Percentiles rank a stretch among this genome's conserved stretches.
These are phyloP conservation scores for Argyra leucocephala DNA, from an alignment of 2,888 invertebrate species.

Conservation along the genomic window DNA sequence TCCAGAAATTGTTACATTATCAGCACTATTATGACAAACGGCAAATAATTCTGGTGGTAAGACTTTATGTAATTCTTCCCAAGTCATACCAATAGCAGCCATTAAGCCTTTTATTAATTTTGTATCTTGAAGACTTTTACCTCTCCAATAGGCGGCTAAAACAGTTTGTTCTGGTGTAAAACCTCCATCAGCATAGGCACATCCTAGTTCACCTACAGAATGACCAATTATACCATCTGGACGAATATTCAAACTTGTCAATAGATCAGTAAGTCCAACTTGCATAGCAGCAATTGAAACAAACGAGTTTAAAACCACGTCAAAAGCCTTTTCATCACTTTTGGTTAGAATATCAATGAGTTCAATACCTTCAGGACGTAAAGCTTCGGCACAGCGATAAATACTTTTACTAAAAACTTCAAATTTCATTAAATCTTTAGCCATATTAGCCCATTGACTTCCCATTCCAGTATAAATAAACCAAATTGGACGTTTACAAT, in stretches of 20 bases:
- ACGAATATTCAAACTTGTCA: slow-evolving; percentile 62
- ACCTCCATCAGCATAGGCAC: slow-evolving; percentile 93
- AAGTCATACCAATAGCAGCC: slow-evolving; percentile 86
- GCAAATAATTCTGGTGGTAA: slow-evolving; percentile 72
- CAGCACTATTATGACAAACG: slow-evolving; percentile 90
- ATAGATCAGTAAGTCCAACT: slow-evolving; percentile 86
- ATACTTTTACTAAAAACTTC: slow-evolving; percentile 74
- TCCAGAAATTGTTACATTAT: slow-evolving; percentile 91
- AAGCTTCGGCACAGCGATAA: slow-evolving; percentile 61
- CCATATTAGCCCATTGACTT: slow-evolving; percentile 96
- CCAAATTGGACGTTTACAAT: slow-evolving; percentile 76
- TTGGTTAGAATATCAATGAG: slow-evolving; percentile 70
- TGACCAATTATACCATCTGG: slow-evolving; percentile 96
- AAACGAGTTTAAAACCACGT: slow-evolving; percentile 82
- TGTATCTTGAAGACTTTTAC: slow-evolving; percentile 70
- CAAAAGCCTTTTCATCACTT: slow-evolving; percentile 66
- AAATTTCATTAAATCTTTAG: slow-evolving; percentile 69
- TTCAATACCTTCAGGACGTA: slow-evolving; percentile 72
- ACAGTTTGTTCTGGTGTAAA: slow-evolving; percentile 91
- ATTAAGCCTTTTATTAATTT: slow-evolving; percentile 66
- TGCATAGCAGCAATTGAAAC: slow-evolving; percentile 92
- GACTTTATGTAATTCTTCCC: slow-evolving; percentile 66
- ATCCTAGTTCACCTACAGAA: slow-evolving; percentile 61
- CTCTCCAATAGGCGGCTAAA: slow-evolving; percentile 88
- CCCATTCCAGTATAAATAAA: slow-evolving; percentile 98